Base-by-base conservation (phyloP, 2,888 invertebrate genomes). In the Tenthredo notha region DNA sequence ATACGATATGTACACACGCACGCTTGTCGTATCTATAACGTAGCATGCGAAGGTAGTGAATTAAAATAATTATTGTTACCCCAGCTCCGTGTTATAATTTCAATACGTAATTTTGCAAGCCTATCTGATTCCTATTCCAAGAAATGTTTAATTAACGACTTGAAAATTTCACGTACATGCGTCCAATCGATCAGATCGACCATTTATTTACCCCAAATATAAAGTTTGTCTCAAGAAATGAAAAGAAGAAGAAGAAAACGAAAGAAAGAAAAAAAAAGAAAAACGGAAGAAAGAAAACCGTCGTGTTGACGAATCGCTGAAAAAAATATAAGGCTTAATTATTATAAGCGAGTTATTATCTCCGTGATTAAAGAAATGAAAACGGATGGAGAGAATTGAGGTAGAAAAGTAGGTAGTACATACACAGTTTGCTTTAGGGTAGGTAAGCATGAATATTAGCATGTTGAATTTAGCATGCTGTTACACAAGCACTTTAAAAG, bases 371-470 rank as follows among this genome's bases (percentile, higher is more conserved):
- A 47, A 9, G 72, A n/a, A 10, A 67, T 18, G 67, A 67, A 67
- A 15, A 67, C 33, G 72, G 40, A n/a, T 43, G 40, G 72, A 74
- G 21, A 74, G 40, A 40, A 40, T 40, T 21, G 72, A 74, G 72
- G 72, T 40, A 43, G 43, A 43, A 43, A 74, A 74, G 72, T 43
- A 5, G 43, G 61, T 37, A 7, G 37, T 54, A 77, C 47, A 54
- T 78, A 86, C 85, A 86, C 86, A 86, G 84, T 87, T 87, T 85
- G 87, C 86, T 85, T 86, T 86, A 86, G 85, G 86, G 87, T 67
- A 85, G 87, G 86, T 87, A 87, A 89, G 87, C 88, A 86, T 86
- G 88, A 86, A 87, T 90, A 89, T 88, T 87, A 85, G 86, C 88
- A 85, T 86, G 88, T 85, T 84, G 85, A 84, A 88, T 87, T 84